Evolutionary conservation across 2,797 vertebrate genomes (phyloP).

Genomic region (Falco naumanni): DNA sequence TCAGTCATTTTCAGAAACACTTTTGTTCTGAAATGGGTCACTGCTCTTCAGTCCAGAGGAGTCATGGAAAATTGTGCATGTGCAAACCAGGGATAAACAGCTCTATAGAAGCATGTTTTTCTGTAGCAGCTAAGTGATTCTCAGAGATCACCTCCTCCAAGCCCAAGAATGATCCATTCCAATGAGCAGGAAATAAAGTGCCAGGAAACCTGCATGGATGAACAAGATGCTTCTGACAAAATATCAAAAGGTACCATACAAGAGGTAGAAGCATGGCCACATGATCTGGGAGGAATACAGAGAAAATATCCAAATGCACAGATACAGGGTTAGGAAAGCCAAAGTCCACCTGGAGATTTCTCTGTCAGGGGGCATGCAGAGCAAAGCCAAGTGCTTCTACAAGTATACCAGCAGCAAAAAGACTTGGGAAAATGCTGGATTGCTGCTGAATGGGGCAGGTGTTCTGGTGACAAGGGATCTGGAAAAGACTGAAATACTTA

Average conservation of each 20-base stretch:
- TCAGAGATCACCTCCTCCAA: not conserved
- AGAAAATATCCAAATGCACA: not conserved
- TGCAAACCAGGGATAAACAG: not conserved
- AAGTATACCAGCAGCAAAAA: not conserved
- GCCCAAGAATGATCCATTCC: not conserved
- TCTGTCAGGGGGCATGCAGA: rapidly evolving
- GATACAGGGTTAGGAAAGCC: not conserved
- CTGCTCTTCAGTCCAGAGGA: not conserved
- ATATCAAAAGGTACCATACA: not conserved
- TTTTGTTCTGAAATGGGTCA: conserved; percentile 1
- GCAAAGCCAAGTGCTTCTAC: not conserved
- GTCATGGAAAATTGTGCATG: not conserved
- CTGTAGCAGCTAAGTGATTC: not conserved
- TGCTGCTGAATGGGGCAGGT: not conserved
- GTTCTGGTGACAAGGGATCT: not conserved
- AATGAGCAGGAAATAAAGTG: not conserved
- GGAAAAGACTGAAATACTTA: not conserved
- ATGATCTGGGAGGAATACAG: not conserved
- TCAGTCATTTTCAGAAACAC: not conserved
- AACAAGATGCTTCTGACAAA: not conserved
- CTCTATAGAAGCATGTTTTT: not conserved
- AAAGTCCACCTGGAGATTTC: not conserved
- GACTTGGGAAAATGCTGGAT: not conserved
- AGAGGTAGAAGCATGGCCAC: not conserved
- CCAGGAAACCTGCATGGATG: not conserved